A percentile compares a stretch with the other conserved stretches of the same genome.
Evolutionary conservation across 2,888 invertebrate species (phyloP).

Genomic region (Drosophila neotestacea): DNA sequence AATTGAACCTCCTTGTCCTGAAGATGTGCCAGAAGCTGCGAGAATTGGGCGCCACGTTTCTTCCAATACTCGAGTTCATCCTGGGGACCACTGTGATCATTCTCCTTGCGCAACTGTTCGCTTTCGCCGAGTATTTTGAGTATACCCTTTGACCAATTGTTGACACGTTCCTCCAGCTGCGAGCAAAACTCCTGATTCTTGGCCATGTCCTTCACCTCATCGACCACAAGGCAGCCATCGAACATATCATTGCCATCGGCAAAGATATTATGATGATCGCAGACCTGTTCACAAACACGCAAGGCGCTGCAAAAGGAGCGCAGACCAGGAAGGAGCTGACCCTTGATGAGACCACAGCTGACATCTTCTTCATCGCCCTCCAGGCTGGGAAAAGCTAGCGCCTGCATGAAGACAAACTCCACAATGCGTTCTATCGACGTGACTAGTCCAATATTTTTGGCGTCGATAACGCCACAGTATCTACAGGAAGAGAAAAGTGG

Average conservation of each 20-base stretch:
- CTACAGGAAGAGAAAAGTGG: slow-evolving; percentile 77
- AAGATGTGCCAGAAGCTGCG: slow-evolving; percentile 92
- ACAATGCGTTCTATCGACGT: slow-evolving; percentile 95
- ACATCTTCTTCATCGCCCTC: slow-evolving; percentile 93
- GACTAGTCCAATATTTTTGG: slow-evolving; percentile 91
- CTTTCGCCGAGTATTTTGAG: slow-evolving; percentile 95
- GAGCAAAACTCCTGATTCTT: slow-evolving; percentile 89
- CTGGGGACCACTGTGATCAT: slow-evolving; percentile 96
- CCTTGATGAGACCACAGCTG: slow-evolving; percentile 92
- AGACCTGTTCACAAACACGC: slow-evolving; percentile 94
- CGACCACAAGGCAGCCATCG: slow-evolving; percentile 87
- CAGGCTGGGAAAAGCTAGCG: slow-evolving; percentile 91
- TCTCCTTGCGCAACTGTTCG: slow-evolving; percentile 95
- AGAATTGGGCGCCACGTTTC: slow-evolving; percentile 96
- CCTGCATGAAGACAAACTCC: slow-evolving; percentile 96
- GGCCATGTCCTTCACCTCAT: slow-evolving; percentile 90
- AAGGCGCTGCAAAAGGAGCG: slow-evolving; percentile 95
- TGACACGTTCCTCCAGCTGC: slow-evolving; percentile 90
- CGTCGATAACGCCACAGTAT: slow-evolving; percentile 93
- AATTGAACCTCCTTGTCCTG: slow-evolving; percentile 91
- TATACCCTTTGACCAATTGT: slow-evolving; percentile 92
- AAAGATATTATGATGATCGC: slow-evolving; percentile 91
- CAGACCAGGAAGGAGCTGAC: slow-evolving; percentile 92
- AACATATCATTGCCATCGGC: slow-evolving; percentile 90
- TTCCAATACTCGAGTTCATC: slow-evolving; percentile 99